Conservation (phyloP, 1,140 invertebrate genomes). For the Cydia amplana region DNA sequence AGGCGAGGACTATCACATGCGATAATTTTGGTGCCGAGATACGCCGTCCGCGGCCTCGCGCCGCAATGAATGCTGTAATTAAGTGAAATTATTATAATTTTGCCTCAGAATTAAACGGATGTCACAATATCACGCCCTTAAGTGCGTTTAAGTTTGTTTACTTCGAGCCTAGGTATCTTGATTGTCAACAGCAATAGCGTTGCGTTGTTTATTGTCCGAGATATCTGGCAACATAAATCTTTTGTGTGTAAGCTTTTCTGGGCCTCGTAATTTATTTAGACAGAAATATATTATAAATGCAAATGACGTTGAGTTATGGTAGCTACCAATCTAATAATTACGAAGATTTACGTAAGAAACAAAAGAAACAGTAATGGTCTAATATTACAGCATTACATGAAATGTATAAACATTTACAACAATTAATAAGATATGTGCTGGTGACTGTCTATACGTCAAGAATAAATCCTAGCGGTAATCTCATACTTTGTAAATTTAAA, state of each 20-base stretch:
- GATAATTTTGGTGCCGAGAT: conserved; percentile 37
- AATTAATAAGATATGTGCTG: not conserved
- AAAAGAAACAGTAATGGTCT: not conserved
- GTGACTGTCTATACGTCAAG: not conserved
- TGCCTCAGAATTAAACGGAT: conserved; percentile 71
- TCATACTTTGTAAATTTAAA: no score
- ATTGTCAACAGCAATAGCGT: conserved; percentile 43
- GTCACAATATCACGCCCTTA: conserved; percentile 66
- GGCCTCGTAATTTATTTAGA: conserved; percentile 25
- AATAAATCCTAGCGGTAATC: no score
- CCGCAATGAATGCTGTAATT: conserved; percentile 74
- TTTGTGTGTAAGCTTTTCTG: conserved; percentile 31
- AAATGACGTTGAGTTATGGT: conserved; percentile 26
- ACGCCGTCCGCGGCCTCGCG: conserved; percentile 48
- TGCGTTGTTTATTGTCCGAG: conserved; percentile 37
- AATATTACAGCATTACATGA: not conserved
- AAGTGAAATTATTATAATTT: conserved; percentile 78
- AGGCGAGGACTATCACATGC: conserved; percentile 26
- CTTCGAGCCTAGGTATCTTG: conserved; percentile 42
- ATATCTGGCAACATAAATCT: conserved; percentile 32
- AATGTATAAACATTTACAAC: not conserved
- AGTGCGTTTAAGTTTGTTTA: conserved; percentile 50
- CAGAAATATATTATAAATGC: conserved; percentile 29
- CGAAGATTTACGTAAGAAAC: not conserved
- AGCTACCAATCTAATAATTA: conserved; percentile 17